Evolutionary conservation across 1,140 invertebrate genomes (phyloP), one percentile per base, ranked within the genome.

Genomic region (Anoplolepis gracilipes): DNA sequence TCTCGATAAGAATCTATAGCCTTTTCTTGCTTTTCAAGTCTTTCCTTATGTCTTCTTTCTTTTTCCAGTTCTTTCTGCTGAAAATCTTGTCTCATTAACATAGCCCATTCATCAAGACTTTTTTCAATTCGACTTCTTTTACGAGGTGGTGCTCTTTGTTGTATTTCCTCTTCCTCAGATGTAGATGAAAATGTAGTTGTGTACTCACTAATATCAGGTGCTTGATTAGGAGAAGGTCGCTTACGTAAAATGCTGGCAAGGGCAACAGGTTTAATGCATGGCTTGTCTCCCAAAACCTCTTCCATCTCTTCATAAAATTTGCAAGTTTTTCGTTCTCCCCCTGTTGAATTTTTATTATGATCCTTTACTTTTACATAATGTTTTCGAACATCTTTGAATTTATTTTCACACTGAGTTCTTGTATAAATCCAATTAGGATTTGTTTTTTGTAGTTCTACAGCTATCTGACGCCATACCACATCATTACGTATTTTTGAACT

Each of bases 271-370:
- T 25, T 65, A 16, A 79, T 55, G 33, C 28, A 65, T 67, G 77
- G 77, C 33, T 79, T 79, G 11, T 79, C 59, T 46, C 36, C 46
- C 2, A 70, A 53, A 67, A 70, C 65, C 46, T 53, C 62, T 22
- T 79, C 77, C 22, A 79, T 64, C 16, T 79, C 77, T 30, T 70
- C 62, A 61, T 79, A 79, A 28, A 69, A 79, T 70, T 79, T 79
- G 28, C 57, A 79, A 64, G 42, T 57, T 36, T 67, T 79, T 6
- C 19, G 77, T 13, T 46, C 22, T 22, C 28, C 25, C 28, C 77
- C 77, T 30, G 28, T 62, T 16, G 77, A 67, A 19, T 79, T 39
- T 42, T 22, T 42, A 46, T 79, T 79, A 55, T 76, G 55, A 36
- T 76, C 30, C 33, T 76, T 76, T 30, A 39, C 36, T 22, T 61